Evolutionary conservation across 2,888 invertebrate genomes (phyloP), one percentile per base, ranked within the genome.

Genomic region (Abscondita cerata): DNA sequence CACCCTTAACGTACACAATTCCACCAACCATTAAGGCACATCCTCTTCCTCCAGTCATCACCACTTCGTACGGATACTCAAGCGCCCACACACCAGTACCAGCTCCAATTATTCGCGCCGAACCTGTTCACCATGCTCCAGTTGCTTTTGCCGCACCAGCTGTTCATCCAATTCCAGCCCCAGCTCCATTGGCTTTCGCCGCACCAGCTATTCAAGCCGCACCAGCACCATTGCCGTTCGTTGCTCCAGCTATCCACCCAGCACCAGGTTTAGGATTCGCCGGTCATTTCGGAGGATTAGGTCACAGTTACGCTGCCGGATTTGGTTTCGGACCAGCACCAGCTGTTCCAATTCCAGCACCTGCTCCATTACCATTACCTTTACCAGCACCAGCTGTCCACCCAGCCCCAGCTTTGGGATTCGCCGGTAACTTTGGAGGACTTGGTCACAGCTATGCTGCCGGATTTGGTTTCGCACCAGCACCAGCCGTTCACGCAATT

Each of bases 41-140:
- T 18, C 16, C 16, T 18, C 44, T 44, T 44, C 18, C 44, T 18
- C 44, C 44, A 18, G 44, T 44, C 2, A n/a, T 44, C 16, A 44
- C 44, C 18, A 18, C 44, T 18, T 44, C 44, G 2, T 44, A 44
- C 18, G 44, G 44, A 13, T 44, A 44, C 44, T 18, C 5, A 19
- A 44, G 1, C 16, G 44, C 15, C 9, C 44, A 44, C 44, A 44
- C 44, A 3, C 44, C 44, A 15, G 44, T 44, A 9, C 44, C 44
- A 19, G 44, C 44, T 11, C 44, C 44, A 11, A 44, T 44, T 19
- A 44, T 44, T 18, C 44, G 44, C 5, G 18, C 44, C n/a, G 44
- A 44, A 19, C 44, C 44, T n/a, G 18, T 44, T 11, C 44, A 44
- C n/a, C 8, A 11, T 11, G 44, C 44, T 11, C 44, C 15, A 18